phyloP scores from a whole-genome alignment of 2,113 vertebrate species.

The Oryzias javanicus region DNA sequence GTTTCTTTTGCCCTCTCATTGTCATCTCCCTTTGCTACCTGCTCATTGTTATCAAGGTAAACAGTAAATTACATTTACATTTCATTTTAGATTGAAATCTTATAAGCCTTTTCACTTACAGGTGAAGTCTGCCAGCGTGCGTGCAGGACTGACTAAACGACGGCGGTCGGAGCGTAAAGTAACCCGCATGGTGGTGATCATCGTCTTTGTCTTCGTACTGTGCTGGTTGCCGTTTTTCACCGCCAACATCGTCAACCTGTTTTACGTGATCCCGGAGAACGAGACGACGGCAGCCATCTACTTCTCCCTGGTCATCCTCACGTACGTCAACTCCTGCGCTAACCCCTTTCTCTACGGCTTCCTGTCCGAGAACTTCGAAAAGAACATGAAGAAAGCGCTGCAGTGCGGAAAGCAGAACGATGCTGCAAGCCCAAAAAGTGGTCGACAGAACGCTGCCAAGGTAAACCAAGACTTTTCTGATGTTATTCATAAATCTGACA shows the following conservation, averaged over 20 bases:
- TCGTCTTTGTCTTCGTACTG: slow-evolving; percentile 87
- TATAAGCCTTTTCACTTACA: slow-evolving; percentile 28
- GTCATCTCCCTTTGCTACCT: slow-evolving; percentile 91
- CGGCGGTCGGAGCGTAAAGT: slow-evolving; percentile 87
- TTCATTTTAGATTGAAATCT: background rate
- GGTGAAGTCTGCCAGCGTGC: slow-evolving; percentile 81
- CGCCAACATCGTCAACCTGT: slow-evolving; percentile 87
- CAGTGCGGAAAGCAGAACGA: slow-evolving; percentile 73
- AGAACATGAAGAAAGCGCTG: slow-evolving; percentile 88
- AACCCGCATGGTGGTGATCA: slow-evolving; percentile 92
- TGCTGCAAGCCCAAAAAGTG: slow-evolving; percentile 5
- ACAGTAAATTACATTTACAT: background rate
- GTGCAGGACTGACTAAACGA: slow-evolving; percentile 80
- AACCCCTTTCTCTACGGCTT: slow-evolving; percentile 90
- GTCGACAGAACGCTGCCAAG: slow-evolving; percentile 7
- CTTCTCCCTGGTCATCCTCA: slow-evolving; percentile 85
- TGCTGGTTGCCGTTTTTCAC: slow-evolving; percentile 93
- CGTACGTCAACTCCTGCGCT: slow-evolving; percentile 93
- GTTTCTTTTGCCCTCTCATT: slow-evolving; percentile 86
- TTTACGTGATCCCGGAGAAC: slow-evolving; percentile 82
- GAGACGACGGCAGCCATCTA: slow-evolving; percentile 69
- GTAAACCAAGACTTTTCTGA: slow-evolving; percentile 63
- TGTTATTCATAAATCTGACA: slow-evolving; percentile 20
- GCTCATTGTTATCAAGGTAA: slow-evolving; percentile 84
- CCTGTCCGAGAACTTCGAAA: slow-evolving; percentile 89